Conservation (phyloP, 2,113 vertebrate genomes). For the Dipodomys ordii region DNA sequence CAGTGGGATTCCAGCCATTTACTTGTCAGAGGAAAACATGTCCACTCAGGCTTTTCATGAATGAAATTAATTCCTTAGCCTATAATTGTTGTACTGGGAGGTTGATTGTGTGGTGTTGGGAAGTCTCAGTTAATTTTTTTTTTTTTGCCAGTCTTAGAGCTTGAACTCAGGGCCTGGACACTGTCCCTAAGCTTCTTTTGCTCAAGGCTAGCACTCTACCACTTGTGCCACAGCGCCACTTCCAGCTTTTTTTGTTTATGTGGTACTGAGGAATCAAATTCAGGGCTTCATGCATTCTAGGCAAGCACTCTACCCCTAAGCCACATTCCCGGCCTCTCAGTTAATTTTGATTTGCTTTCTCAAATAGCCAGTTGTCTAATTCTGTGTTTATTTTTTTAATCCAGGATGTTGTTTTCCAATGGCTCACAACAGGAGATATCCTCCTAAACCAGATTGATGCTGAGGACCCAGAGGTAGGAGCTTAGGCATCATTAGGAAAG, state of each 20-base stretch:
- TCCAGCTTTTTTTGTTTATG: neutral
- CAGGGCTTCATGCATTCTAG: too few relatives aligned
- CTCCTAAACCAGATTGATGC: slow-evolving; percentile 96
- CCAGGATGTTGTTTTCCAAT: slow-evolving; percentile 97
- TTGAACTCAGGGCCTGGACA: too few relatives aligned
- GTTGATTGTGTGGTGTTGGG: neutral
- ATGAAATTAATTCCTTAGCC: neutral
- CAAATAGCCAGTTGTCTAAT: slow-evolving; percentile 9
- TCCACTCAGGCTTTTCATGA: neutral
- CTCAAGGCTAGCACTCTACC: neutral
- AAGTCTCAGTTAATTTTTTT: slow-evolving; percentile 24
- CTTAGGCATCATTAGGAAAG: neutral
- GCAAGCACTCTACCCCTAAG: too few relatives aligned
- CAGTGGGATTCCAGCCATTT: neutral
- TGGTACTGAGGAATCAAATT: too few relatives aligned
- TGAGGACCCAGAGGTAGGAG: slow-evolving; percentile 95
- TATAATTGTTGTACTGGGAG: neutral
- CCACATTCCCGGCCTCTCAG: too few relatives aligned
- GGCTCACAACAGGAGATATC: slow-evolving; percentile 95
- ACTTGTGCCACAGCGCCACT: neutral
- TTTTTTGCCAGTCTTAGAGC: too few relatives aligned
- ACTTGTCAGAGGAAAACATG: neutral
- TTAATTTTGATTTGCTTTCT: neutral
- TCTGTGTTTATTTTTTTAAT: slow-evolving; percentile 43
- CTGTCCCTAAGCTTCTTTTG: too few relatives aligned